These are phyloP conservation scores for Malurus cyaneus DNA, from an alignment of 2,113 vertebrate genomes.

Conservation along the genomic window DNA sequence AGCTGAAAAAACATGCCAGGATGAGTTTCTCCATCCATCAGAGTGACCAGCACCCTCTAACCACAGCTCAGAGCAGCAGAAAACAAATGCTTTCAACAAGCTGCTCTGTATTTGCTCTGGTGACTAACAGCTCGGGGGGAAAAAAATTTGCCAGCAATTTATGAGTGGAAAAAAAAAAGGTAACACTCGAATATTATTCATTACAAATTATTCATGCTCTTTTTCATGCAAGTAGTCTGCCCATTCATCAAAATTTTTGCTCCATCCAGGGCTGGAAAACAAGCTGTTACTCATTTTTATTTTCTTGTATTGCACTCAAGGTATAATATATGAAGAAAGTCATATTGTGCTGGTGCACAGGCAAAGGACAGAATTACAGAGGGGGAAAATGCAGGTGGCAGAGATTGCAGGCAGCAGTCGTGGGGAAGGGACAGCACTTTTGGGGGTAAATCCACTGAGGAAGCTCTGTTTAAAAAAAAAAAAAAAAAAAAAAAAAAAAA, in stretches of 20 bases:
- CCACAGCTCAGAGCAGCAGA: background rate
- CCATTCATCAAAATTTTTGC: slow-evolving; percentile 66
- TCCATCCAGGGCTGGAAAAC: slow-evolving; percentile 40
- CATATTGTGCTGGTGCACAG: background rate
- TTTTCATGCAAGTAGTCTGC: slow-evolving; percentile 46
- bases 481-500: background rate
- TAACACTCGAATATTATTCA: slow-evolving; percentile 58
- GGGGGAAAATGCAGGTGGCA: background rate
- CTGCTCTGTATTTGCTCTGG: slow-evolving; percentile 23
- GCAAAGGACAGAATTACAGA: background rate
- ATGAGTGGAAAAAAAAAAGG: slow-evolving; percentile 42
- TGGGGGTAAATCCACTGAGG: background rate
- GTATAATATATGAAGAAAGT: slow-evolving; percentile 34
- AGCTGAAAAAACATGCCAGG: background rate
- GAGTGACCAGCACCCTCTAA: background rate
- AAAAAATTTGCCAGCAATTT: slow-evolving; percentile 34
- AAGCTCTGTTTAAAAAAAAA: background rate
- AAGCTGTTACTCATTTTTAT: slow-evolving; percentile 69
- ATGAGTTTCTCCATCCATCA: slow-evolving; percentile 1
- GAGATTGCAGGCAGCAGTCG: background rate
- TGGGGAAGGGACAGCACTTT: background rate
- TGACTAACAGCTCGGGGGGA: background rate
- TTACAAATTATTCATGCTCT: slow-evolving; percentile 58
- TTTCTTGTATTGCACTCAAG: slow-evolving; percentile 34
- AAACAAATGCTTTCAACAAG: slow-evolving; percentile 33